Evolutionary conservation across 2,888 invertebrate genomes (phyloP).

Genomic region (Drosophila siamana): DNA sequence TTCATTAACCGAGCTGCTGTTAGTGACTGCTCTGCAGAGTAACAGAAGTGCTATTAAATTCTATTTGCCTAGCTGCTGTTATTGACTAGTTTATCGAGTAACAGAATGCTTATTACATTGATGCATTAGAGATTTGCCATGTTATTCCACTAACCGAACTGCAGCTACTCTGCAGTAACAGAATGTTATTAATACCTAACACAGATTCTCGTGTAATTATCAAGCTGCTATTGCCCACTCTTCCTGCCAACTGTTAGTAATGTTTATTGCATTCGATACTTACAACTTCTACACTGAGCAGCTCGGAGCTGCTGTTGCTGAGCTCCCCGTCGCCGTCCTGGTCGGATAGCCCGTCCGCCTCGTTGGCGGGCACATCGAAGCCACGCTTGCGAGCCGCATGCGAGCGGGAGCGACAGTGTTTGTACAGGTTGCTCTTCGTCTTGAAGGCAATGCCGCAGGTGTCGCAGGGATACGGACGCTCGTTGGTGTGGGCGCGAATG

Average conservation of each 20-base stretch:
- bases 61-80: too few species aligned
- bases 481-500: constrained; percentile 96
- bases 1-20: too few species aligned
- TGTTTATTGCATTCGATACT: too few species aligned
- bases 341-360: constrained; percentile 88
- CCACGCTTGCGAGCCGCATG: constrained; percentile 90
- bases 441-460: constrained; percentile 97
- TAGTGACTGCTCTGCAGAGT: too few species aligned
- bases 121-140: too few species aligned
- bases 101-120: too few species aligned
- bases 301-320: constrained; percentile 85
- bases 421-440: constrained; percentile 96
- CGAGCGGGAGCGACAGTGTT: constrained; percentile 92
- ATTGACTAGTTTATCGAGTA: too few species aligned
- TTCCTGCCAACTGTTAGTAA: neutral
- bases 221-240: neutral
- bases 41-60: too few species aligned
- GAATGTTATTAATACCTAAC: neutral
- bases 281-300: constrained; percentile 74
- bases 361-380: constrained; percentile 86
- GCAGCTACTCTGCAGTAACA: neutral
- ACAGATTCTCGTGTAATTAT: too few species aligned
- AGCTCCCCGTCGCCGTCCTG: constrained; percentile 87
- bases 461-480: constrained; percentile 95
- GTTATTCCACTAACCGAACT: too few species aligned